A percentile compares a stretch with the other conserved stretches of the same genome.
Evolutionary conservation across 53 echinoderm and acorn worm species (phyloP).

Genomic region (Zoroaster sp.): DNA sequence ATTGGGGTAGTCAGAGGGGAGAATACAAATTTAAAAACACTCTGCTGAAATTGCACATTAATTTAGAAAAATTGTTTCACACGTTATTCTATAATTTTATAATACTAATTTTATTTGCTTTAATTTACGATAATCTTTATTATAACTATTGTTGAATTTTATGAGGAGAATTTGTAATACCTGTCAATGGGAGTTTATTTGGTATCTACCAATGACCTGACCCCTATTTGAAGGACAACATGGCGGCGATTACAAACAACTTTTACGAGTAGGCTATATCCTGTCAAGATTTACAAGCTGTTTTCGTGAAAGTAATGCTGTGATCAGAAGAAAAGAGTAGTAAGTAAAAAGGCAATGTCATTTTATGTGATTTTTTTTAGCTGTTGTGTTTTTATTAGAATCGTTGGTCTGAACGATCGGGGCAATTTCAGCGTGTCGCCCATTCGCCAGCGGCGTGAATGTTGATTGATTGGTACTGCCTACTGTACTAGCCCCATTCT

Average conservation of each 20-base stretch:
- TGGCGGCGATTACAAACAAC: constrained; percentile 17
- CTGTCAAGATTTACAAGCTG: no score
- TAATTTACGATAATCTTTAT: not conserved
- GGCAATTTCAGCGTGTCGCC: not conserved
- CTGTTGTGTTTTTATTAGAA: no score
- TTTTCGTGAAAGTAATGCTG: no score
- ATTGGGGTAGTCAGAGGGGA: not conserved
- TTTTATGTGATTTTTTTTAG: no score
- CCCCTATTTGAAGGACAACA: not conserved
- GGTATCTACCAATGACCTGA: not conserved
- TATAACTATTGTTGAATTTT: not conserved
- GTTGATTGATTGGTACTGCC: not conserved
- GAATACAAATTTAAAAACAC: not conserved
- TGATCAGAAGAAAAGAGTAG: no score
- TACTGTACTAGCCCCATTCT: not conserved
- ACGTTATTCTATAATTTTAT: not conserved
- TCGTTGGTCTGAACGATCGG: no score
- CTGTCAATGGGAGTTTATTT: not conserved
- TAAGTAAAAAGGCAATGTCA: no score
- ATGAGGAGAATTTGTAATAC: not conserved
- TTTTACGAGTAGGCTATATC: not conserved
- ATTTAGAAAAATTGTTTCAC: not conserved
- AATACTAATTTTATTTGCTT: not conserved
- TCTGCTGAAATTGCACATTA: not conserved
- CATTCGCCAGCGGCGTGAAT: not conserved